Conservation (phyloP, 2,888 invertebrate genomes). For the Ectemnius lituratus region DNA sequence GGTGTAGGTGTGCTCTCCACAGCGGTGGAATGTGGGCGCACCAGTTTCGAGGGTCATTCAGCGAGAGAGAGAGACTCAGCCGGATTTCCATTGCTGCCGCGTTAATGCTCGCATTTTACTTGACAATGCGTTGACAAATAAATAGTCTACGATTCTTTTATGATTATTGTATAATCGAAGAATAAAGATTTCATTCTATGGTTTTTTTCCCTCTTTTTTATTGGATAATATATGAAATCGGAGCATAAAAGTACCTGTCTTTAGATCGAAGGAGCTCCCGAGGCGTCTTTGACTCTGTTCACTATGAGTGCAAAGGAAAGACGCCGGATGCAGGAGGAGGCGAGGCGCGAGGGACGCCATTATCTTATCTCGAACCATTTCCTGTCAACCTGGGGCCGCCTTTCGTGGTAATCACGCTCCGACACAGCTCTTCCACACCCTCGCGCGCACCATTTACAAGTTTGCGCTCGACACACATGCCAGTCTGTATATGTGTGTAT, state of each 20-base stretch:
- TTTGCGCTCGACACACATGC: constrained; percentile 15
- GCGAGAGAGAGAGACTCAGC: constrained; percentile 45
- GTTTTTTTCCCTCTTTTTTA: too few species aligned
- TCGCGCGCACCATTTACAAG: too few species aligned
- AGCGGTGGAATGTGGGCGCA: constrained; percentile 69
- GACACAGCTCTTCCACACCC: too few species aligned
- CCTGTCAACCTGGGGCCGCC: constrained; percentile 73
- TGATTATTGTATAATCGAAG: too few species aligned
- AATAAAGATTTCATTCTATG: too few species aligned
- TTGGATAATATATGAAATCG: too few species aligned
- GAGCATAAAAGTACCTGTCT: constrained; percentile 27
- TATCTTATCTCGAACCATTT: constrained; percentile 75
- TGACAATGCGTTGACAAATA: too few species aligned
- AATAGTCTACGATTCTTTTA: too few species aligned
- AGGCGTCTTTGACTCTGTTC: constrained; percentile 47
- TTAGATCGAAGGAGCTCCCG: constrained; percentile 22
- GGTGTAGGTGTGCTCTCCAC: constrained; percentile 20
- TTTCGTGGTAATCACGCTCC: constrained; percentile 60
- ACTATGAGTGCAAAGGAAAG: constrained; percentile 63
- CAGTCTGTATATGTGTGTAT: too few species aligned
- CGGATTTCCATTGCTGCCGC: constrained; percentile 41
- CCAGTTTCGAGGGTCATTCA: constrained; percentile 69
- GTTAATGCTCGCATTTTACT: too few species aligned
- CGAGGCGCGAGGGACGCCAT: constrained; percentile 62
- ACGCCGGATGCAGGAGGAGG: constrained; percentile 65